Base-by-base conservation (phyloP, 2,888 invertebrate genomes). In the Rhopalosiphum nymphaeae region DNA sequence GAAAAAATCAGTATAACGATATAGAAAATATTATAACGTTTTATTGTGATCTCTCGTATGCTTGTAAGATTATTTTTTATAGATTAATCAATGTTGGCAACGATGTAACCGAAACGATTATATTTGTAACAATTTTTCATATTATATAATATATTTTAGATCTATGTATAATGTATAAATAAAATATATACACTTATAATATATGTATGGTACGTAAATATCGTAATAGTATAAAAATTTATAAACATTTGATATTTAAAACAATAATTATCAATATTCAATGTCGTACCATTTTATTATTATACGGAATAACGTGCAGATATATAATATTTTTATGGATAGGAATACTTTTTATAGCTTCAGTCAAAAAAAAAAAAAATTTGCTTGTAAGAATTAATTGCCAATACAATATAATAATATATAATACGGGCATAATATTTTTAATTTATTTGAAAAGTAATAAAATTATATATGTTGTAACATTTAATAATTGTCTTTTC, bases 41-140 rank as follows among this genome's bases (percentile, higher is more conserved):
- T 56, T 94, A 90, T 86, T 61, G 36, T 90, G 78, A 90, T 93
- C 92, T 92, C 87, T 92, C 29, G 86, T 92, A 87, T 92, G 85
- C 53, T 85, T 85, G 84, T 85, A 85, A 56, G 85, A 44, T 53
- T 92, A 67, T 11, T 92, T 92, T 86, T 86, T 87, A 86, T 91
- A 92, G 86, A 87, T 61, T 87, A 87, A 36, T 87, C n/a, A 61
- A 92, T 61, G 36, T 36, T 36, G 26, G 61, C 46, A 36, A 86
- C n/a, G 53, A 16, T 49, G 11, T 84, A 84, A 91, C 78, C 21
- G 2, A 78, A 78, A 36, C 78, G 36, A 57, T 21, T 57, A 21
- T 7, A 44, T 84, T 56, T 42, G 36, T 78, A 84, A 78, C 46
- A 36, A 78, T 67, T 49, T 36, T 36, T 36, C 46, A n/a, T 89